These are phyloP conservation scores for Donacobius atricapilla DNA, from an alignment of 2,113 vertebrate species.

Conservation along the genomic window DNA sequence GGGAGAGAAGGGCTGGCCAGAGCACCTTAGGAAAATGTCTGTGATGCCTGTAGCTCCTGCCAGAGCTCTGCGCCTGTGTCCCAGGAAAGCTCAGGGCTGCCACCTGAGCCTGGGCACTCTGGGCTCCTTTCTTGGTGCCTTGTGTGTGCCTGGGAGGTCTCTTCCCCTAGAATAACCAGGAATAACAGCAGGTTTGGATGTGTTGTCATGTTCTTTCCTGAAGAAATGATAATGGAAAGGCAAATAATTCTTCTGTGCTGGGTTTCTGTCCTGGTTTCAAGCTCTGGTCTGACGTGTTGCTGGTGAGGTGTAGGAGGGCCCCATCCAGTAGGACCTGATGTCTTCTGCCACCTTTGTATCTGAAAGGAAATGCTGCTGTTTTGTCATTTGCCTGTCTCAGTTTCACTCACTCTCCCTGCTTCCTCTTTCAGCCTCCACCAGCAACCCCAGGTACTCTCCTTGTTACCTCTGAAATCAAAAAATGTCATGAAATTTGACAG, in stretches of 20 bases:
- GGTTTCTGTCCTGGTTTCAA: not conserved
- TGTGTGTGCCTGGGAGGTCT: not conserved
- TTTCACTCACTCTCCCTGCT: not conserved
- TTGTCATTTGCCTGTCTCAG: not conserved
- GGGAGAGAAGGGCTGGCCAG: not conserved
- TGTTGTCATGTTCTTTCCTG: not conserved
- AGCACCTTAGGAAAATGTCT: too few species aligned
- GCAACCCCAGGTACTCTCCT: not conserved
- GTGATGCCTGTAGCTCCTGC: not conserved
- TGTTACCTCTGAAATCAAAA: not conserved
- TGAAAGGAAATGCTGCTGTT: not conserved
- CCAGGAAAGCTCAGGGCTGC: not conserved
- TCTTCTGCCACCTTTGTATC: not conserved
- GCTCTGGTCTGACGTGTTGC: not conserved
- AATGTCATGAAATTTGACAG: not conserved
- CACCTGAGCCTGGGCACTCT: rapidly evolving
- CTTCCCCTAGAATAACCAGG: not conserved
- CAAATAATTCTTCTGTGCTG: not conserved
- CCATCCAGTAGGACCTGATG: not conserved
- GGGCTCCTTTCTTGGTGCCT: rapidly evolving
- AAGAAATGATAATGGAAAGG: not conserved
- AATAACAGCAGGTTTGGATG: rapidly evolving
- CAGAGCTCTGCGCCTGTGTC: not conserved
- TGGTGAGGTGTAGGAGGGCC: not conserved
- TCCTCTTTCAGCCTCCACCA: not conserved